phyloP scores from a whole-genome alignment of 1,140 invertebrate genomes.

The Caenorhabditis briggsae region DNA sequence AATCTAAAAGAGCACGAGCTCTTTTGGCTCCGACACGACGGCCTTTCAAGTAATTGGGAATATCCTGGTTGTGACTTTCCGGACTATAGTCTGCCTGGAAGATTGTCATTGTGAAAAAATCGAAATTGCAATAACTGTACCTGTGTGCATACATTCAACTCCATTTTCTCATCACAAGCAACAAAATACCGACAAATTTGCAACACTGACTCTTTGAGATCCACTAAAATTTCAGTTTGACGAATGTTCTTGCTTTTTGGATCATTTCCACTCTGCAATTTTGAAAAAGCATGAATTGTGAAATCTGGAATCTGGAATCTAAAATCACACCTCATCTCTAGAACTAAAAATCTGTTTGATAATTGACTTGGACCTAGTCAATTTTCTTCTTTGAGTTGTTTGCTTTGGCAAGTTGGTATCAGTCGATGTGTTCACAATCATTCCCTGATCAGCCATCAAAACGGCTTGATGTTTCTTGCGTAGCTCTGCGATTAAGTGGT shows the following conservation, averaged over 20 bases:
- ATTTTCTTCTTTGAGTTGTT: constrained; percentile 83
- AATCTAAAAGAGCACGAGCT: constrained; percentile 95
- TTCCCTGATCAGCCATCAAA: constrained; percentile 93
- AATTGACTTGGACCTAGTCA: constrained; percentile 91
- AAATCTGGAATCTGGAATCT: background rate
- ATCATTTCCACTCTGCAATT: constrained; percentile 70
- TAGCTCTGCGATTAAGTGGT: constrained; percentile 71
- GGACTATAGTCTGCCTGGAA: constrained; percentile 93
- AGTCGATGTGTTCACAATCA: constrained; percentile 87
- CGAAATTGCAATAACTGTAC: constrained; percentile 60
- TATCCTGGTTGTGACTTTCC: constrained; percentile 93
- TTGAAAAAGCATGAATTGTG: background rate
- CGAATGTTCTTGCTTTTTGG: constrained; percentile 95
- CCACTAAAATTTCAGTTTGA: constrained; percentile 89
- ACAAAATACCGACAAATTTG: constrained; percentile 90
- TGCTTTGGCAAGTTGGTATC: constrained; percentile 89
- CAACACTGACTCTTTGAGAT: constrained; percentile 92
- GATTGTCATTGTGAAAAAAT: background rate
- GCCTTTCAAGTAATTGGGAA: constrained; percentile 92
- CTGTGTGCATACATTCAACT: constrained; percentile 68
- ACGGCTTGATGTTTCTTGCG: constrained; percentile 83
- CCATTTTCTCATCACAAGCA: constrained; percentile 70
- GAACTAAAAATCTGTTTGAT: constrained; percentile 83
- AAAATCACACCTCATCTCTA: constrained; percentile 61
- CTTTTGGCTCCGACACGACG: constrained; percentile 88